Evolutionary conservation across 2,797 vertebrate genomes (phyloP).

Genomic region (Apogon hyalosoma): DNA sequence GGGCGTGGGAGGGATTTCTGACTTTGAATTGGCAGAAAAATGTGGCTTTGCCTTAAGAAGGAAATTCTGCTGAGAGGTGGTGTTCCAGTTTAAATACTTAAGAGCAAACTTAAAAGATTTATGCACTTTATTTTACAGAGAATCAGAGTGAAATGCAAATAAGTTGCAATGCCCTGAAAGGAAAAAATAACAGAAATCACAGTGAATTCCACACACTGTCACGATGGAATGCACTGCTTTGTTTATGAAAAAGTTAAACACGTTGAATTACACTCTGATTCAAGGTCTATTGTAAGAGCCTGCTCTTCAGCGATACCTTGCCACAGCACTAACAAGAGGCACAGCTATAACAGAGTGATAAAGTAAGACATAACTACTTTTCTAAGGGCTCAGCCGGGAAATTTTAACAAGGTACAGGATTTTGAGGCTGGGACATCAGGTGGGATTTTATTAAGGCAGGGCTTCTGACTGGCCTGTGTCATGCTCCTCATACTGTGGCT

Average conservation of each 20-base stretch:
- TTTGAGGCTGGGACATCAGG: constrained; percentile 48
- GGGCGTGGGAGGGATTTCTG: not conserved
- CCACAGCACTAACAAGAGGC: constrained; percentile 16
- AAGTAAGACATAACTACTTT: constrained; percentile 35
- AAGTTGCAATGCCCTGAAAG: not conserved
- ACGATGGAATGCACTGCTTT: not conserved
- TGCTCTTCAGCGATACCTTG: not conserved
- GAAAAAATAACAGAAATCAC: not conserved
- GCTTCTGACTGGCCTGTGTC: constrained; percentile 47
- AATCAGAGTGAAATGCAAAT: not conserved
- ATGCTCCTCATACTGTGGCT: constrained; percentile 45
- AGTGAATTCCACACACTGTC: not conserved
- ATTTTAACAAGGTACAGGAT: constrained; percentile 55
- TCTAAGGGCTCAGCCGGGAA: constrained; percentile 30
- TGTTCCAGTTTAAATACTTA: constrained; percentile 17
- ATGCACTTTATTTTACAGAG: not conserved
- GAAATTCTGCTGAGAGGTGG: not conserved
- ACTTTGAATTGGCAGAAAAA: constrained; percentile 17
- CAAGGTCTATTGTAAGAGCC: not conserved
- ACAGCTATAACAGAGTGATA: constrained; percentile 20
- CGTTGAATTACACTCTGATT: not conserved
- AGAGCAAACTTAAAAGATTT: constrained; percentile 18
- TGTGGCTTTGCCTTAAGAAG: not conserved
- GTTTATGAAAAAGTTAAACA: not conserved
- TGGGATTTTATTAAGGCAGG: constrained; percentile 51